Percentiles rank a stretch among this genome's conserved stretches.
phyloP scores from a whole-genome alignment of 2,888 invertebrate genomes.

The Tholera decimalis region DNA sequence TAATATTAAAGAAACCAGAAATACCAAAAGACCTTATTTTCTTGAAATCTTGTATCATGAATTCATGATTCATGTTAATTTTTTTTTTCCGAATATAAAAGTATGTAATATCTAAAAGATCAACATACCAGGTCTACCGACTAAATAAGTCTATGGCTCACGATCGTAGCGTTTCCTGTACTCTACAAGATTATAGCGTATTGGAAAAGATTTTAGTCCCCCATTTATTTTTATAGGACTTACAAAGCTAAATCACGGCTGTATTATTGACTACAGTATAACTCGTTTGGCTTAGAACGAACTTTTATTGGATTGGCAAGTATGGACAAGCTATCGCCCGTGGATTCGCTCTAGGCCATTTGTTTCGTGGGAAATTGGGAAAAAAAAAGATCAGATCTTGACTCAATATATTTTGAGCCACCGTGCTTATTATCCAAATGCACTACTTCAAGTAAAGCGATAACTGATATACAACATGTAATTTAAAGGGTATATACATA shows the following conservation, averaged over 20 bases:
- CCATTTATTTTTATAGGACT: conserved; percentile 42
- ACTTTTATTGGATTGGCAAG: neutral
- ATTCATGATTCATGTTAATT: too few relatives aligned
- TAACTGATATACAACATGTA: too few relatives aligned
- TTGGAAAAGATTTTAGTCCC: conserved; percentile 53
- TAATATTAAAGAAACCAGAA: too few relatives aligned
- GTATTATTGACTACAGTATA: conserved; percentile 29
- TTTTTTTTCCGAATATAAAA: too few relatives aligned
- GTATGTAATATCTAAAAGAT: too few relatives aligned
- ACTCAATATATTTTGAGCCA: too few relatives aligned
- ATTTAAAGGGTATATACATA: too few relatives aligned
- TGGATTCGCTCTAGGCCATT: neutral
- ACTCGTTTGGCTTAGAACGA: neutral
- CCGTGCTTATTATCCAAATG: too few relatives aligned
- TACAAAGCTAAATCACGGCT: conserved; percentile 22
- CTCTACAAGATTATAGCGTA: conserved; percentile 52
- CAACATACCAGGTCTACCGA: conserved; percentile 8
- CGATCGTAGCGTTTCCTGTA: conserved; percentile 38
- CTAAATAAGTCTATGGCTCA: conserved; percentile 9
- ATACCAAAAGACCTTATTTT: too few relatives aligned
- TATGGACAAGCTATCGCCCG: neutral
- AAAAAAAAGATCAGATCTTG: too few relatives aligned
- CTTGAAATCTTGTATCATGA: too few relatives aligned
- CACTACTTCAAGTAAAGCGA: too few relatives aligned
- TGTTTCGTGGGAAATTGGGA: neutral